These are phyloP conservation scores for Limnothrissa miodon DNA, from an alignment of 2,113 vertebrate species.

Conservation along the genomic window DNA sequence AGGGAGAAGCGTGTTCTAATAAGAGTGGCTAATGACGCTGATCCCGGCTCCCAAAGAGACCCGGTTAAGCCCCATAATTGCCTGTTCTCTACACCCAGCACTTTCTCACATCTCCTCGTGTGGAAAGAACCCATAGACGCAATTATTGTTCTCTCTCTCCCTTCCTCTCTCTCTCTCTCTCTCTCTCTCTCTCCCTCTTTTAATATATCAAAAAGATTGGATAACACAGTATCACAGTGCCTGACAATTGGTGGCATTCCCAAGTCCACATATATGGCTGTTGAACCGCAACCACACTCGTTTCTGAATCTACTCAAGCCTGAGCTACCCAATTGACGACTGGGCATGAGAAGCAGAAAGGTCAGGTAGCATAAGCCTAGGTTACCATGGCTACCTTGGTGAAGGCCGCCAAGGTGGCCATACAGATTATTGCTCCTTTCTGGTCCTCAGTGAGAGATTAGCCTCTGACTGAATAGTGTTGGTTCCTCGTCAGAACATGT, in stretches of 20 bases:
- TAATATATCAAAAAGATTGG: not conserved
- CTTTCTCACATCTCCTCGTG: conserved; percentile 24
- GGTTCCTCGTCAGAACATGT: not conserved
- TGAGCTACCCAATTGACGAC: not conserved
- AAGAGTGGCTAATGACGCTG: conserved; percentile 31
- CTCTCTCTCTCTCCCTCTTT: no score
- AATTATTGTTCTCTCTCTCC: not conserved
- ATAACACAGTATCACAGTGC: not conserved
- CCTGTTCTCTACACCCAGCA: not conserved
- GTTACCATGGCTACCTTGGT: conserved; percentile 2
- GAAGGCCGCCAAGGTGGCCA: not conserved
- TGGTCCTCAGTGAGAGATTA: not conserved
- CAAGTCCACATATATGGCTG: not conserved
- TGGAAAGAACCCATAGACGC: conserved; percentile 15
- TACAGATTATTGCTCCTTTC: not conserved
- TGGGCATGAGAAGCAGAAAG: not conserved
- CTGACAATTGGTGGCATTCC: not conserved
- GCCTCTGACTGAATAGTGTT: not conserved
- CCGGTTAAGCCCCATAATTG: conserved; percentile 23
- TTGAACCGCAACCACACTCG: not conserved
- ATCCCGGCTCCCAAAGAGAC: conserved; percentile 16
- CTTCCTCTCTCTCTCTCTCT: no score
- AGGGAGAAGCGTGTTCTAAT: conserved; percentile 2
- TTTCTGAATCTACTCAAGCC: not conserved
- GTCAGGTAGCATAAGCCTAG: not conserved